Evolutionary conservation across 2,797 vertebrate genomes (phyloP).

Genomic region (Rachycentron canadum): DNA sequence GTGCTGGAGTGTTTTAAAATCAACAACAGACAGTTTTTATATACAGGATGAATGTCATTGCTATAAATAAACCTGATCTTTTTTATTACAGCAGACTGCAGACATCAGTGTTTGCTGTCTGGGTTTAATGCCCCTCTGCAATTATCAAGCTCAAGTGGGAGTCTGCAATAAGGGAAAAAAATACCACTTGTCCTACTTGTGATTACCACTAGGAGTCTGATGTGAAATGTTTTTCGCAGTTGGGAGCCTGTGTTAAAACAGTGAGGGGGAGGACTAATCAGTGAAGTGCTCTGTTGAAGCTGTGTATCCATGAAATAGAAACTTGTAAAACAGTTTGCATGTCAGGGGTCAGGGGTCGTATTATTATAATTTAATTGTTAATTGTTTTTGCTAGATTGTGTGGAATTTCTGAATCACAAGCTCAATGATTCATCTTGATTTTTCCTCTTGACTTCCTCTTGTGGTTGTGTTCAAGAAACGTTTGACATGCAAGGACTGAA

Average conservation of each 20-base stretch:
- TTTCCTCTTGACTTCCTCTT: background rate
- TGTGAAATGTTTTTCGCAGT: constrained; percentile 7
- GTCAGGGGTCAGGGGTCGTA: background rate
- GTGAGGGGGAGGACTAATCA: constrained; percentile 3
- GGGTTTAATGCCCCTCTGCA: constrained; percentile 20
- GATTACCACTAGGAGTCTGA: constrained; percentile 40
- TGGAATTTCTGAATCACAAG: too few species aligned
- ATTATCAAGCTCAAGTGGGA: constrained; percentile 40
- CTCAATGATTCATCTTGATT: too few species aligned
- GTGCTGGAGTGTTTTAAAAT: background rate
- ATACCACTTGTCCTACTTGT: constrained; percentile 37
- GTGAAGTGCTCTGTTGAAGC: background rate
- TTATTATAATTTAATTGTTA: too few species aligned
- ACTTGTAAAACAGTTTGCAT: background rate
- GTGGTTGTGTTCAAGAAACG: background rate
- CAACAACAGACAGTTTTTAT: background rate
- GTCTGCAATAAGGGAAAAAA: constrained; percentile 13
- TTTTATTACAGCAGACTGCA: constrained; percentile 5
- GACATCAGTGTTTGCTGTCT: constrained; percentile 11
- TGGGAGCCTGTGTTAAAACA: constrained; percentile 13
- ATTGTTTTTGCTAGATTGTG: background rate
- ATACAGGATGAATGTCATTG: background rate
- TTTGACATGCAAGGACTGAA: background rate
- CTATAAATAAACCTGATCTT: background rate
- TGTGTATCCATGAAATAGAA: background rate